A percentile compares a stretch with the other conserved stretches of the same genome.
Conservation (phyloP, 2,888 invertebrate species). For the Brenthis daphne region DNA sequence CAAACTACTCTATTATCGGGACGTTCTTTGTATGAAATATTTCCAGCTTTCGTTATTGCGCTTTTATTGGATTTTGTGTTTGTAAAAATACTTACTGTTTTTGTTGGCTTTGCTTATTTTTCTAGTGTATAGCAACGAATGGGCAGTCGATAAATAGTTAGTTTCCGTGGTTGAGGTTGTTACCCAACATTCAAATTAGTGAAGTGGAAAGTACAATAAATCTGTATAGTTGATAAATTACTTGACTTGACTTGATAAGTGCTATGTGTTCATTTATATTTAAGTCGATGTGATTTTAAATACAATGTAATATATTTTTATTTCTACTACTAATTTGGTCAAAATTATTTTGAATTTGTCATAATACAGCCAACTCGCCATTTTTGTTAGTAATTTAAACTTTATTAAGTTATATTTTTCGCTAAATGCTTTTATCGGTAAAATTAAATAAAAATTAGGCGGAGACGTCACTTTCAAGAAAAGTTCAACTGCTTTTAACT, state of each 20-base stretch:
- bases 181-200: too few species aligned
- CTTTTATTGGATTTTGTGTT: slow-evolving; percentile 8
- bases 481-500: slow-evolving; percentile 19
- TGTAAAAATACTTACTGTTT: slow-evolving; percentile 7
- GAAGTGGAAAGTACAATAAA: too few species aligned
- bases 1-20: slow-evolving; percentile 13
- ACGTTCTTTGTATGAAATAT: slow-evolving; percentile 15
- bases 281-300: too few species aligned
- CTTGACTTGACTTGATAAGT: too few species aligned
- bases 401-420: slow-evolving; percentile 17
- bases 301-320: too few species aligned
- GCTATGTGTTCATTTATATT: too few species aligned
- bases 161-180: too few species aligned
- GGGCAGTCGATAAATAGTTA: too few species aligned
- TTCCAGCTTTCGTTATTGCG: slow-evolving; percentile 8
- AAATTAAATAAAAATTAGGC: slow-evolving; percentile 20
- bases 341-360: neutral
- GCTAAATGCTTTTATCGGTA: slow-evolving; percentile 13
- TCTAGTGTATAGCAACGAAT: too few species aligned
- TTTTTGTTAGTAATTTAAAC: slow-evolving; percentile 16
- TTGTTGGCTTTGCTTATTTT: slow-evolving; percentile 8
- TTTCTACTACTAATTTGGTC: neutral
- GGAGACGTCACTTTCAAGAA: neutral
- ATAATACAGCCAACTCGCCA: slow-evolving; percentile 5
- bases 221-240: too few species aligned